Evolutionary conservation across 1,140 invertebrate species (phyloP).

Genomic region (Sitodiplosis mosellana): DNA sequence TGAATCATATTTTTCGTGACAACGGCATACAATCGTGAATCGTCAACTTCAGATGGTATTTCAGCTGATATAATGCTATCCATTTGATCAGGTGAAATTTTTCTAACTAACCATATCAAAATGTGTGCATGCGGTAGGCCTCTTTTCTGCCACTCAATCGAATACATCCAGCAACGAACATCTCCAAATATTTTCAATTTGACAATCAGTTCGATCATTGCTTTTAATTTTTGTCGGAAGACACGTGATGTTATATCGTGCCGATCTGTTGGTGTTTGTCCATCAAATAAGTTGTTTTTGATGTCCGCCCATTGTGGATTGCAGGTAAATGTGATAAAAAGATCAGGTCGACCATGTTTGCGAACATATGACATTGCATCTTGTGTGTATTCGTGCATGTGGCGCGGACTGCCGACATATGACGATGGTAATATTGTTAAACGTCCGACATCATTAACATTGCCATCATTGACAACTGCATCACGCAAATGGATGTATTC

Average conservation of each 20-base stretch:
- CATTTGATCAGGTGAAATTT: slow-evolving; percentile 17
- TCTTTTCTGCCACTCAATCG: slow-evolving; percentile 19
- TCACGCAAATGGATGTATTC: slow-evolving; percentile 16
- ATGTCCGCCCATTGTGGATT: slow-evolving; percentile 31
- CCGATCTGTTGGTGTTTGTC: slow-evolving; percentile 17
- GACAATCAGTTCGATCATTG: slow-evolving; percentile 25
- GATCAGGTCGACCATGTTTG: slow-evolving; percentile 6
- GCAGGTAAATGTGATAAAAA: slow-evolving; percentile 27
- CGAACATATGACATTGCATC: slow-evolving; percentile 24
- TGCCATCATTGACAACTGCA: slow-evolving; percentile 5
- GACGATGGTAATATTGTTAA: slow-evolving; percentile 18
- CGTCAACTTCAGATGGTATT: slow-evolving; percentile 28
- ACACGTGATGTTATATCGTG: slow-evolving; percentile 25
- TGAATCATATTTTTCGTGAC: slow-evolving; percentile 30
- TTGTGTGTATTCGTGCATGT: slow-evolving; percentile 25
- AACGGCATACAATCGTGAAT: slow-evolving; percentile 24
- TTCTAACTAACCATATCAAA: neutral
- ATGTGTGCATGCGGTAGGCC: neutral
- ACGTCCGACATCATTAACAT: slow-evolving; percentile 9
- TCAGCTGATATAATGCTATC: slow-evolving; percentile 32
- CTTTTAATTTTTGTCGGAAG: slow-evolving; percentile 29
- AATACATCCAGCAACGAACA: slow-evolving; percentile 21
- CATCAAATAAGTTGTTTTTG: slow-evolving; percentile 14
- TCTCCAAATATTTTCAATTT: slow-evolving; percentile 20
- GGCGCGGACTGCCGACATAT: slow-evolving; percentile 21